phyloP scores from a whole-genome alignment of 2,797 vertebrate species.

The Cynodonichthys magdalenae region DNA sequence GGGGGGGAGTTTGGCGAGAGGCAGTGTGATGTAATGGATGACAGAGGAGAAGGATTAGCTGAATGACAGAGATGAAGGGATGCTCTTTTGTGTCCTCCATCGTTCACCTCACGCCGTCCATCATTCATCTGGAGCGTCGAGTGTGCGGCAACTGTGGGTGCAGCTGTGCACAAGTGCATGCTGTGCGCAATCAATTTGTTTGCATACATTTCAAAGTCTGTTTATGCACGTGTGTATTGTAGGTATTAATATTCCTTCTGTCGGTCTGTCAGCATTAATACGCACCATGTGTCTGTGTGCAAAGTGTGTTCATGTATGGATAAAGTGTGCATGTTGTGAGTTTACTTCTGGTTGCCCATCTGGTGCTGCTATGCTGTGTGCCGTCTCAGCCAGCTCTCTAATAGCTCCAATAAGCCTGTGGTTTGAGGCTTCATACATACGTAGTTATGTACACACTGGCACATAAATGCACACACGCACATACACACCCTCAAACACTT shows the following conservation, averaged over 20 bases:
- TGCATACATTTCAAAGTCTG: constrained; percentile 72
- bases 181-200: constrained; percentile 71
- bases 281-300: constrained; percentile 52
- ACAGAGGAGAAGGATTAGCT: constrained; percentile 69
- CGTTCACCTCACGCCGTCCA: constrained; percentile 60
- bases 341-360: constrained; percentile 76
- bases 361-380: constrained; percentile 77
- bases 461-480: constrained; percentile 33
- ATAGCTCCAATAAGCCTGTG: constrained; percentile 85
- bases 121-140: constrained; percentile 52
- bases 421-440: constrained; percentile 78
- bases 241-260: constrained; percentile 65
- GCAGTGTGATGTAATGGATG: constrained; percentile 69
- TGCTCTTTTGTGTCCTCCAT: constrained; percentile 68
- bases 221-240: constrained; percentile 64
- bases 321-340: constrained; percentile 41
- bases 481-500: constrained; percentile 29
- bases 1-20: constrained; percentile 44
- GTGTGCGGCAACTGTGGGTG: constrained; percentile 54
- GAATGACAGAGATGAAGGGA: constrained; percentile 76
- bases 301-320: constrained; percentile 44
- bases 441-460: constrained; percentile 59
- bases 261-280: constrained; percentile 69
- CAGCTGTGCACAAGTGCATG: constrained; percentile 60
- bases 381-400: constrained; percentile 77